Evolutionary conservation across 2,113 vertebrate genomes (phyloP).

Genomic region (Scomber colias): DNA sequence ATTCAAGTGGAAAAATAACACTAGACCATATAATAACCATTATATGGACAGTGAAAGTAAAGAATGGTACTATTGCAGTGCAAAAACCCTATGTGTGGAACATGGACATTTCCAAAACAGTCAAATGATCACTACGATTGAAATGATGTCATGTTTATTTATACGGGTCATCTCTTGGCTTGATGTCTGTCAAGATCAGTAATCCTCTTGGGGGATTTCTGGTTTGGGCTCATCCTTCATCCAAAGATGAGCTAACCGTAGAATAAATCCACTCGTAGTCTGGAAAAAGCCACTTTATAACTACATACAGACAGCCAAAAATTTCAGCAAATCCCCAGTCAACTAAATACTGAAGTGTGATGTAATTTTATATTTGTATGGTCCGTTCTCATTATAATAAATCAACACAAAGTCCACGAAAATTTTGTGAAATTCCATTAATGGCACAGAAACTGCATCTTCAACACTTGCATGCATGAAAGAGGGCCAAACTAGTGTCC

Average conservation of each 20-base stretch:
- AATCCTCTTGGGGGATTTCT: constrained; percentile 51
- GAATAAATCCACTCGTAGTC: constrained; percentile 50
- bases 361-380: constrained; percentile 55
- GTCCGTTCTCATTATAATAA: constrained; percentile 29
- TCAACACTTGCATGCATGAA: constrained; percentile 25
- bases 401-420: constrained; percentile 38
- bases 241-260: constrained; percentile 65
- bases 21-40: background rate
- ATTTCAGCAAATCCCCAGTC: constrained; percentile 43
- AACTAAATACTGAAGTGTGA: constrained; percentile 43
- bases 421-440: background rate
- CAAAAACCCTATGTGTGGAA: constrained; percentile 14
- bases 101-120: constrained; percentile 29
- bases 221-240: constrained; percentile 42
- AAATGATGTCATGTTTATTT: constrained; percentile 59
- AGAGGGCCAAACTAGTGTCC: constrained; percentile 23
- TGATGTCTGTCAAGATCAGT: constrained; percentile 39
- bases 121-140: background rate
- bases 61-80: constrained; percentile 16
- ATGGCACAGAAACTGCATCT: constrained; percentile 46
- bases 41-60: background rate
- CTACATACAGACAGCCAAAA: constrained; percentile 32
- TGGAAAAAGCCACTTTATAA: constrained; percentile 57
- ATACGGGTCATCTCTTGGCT: constrained; percentile 8
- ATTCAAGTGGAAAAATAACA: constrained; percentile 33